phyloP scores from a whole-genome alignment of 2,113 vertebrate species.

The Pachypanchax playfairii region DNA sequence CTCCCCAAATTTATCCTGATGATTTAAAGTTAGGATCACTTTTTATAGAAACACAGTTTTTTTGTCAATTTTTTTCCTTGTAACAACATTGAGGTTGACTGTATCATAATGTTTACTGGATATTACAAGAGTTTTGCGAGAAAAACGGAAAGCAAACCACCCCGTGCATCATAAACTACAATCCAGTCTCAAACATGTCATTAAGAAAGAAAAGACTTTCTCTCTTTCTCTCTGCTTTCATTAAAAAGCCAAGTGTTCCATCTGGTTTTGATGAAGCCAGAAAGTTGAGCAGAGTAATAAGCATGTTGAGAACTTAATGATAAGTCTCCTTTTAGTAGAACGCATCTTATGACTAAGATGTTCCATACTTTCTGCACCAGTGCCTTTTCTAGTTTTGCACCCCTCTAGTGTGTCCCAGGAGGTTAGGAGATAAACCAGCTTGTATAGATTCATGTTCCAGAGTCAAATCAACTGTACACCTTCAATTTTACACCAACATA shows the following conservation, averaged over 20 bases:
- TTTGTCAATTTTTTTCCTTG: too few species aligned
- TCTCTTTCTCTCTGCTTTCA: slow-evolving; percentile 16
- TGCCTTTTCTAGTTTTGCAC: slow-evolving; percentile 17
- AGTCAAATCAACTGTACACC: slow-evolving; percentile 9
- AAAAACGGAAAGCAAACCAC: neutral
- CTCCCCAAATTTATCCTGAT: too few species aligned
- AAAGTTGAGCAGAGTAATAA: slow-evolving; percentile 69
- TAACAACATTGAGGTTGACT: neutral
- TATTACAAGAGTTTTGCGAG: slow-evolving; percentile 1
- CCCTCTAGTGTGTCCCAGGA: slow-evolving; percentile 47
- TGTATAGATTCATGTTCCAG: slow-evolving; percentile 14
- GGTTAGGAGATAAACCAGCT: slow-evolving; percentile 24
- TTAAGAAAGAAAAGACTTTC: slow-evolving; percentile 33
- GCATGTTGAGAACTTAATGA: slow-evolving; percentile 74
- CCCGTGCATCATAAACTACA: neutral
- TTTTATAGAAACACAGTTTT: too few species aligned
- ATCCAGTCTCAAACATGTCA: slow-evolving; percentile 28
- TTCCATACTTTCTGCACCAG: slow-evolving; percentile 57
- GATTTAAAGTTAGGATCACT: too few species aligned
- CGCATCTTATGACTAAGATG: slow-evolving; percentile 69
- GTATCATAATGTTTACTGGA: neutral
- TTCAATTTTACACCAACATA: neutral
- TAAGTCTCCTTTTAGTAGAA: slow-evolving; percentile 63
- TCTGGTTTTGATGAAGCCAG: slow-evolving; percentile 69
- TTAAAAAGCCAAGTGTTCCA: slow-evolving; percentile 47